Evolutionary conservation across 1,140 invertebrate species (phyloP).

Genomic region (Cryptotermes secundus): DNA sequence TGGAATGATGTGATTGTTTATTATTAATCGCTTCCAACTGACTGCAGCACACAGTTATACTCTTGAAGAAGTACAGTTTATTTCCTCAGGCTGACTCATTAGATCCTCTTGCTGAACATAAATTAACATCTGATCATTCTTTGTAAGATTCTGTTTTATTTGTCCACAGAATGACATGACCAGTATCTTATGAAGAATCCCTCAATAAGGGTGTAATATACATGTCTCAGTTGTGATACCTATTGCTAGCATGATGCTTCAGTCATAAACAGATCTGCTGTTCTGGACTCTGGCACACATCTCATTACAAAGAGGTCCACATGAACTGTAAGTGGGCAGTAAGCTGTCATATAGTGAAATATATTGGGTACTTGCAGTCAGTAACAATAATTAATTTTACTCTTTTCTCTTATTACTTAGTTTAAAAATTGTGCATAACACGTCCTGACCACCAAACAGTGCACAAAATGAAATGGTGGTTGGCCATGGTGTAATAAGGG

Average conservation of each 20-base stretch:
- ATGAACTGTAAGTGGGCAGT: neutral
- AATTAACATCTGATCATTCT: no score
- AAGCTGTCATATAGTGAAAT: neutral
- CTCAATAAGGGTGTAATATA: no score
- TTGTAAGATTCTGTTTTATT: no score
- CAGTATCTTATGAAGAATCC: no score
- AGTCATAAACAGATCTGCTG: neutral
- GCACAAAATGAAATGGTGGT: neutral
- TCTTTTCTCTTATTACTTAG: neutral
- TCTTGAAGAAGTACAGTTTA: no score
- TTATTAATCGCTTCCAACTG: no score
- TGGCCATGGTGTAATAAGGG: neutral
- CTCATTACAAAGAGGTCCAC: neutral
- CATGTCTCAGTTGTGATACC: neutral
- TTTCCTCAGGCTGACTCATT: no score
- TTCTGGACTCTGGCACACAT: neutral
- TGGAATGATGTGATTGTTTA: no score
- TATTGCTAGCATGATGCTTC: neutral
- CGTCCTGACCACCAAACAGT: neutral
- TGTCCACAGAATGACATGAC: no score
- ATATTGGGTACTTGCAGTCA: neutral
- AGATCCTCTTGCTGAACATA: no score
- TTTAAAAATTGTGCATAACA: neutral
- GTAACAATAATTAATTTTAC: neutral
- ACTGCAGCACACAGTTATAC: no score